A percentile compares a stretch with the other conserved stretches of the same genome.
phyloP scores from a whole-genome alignment of 2,797 vertebrate genomes.

The Amphiprion clarkii region DNA sequence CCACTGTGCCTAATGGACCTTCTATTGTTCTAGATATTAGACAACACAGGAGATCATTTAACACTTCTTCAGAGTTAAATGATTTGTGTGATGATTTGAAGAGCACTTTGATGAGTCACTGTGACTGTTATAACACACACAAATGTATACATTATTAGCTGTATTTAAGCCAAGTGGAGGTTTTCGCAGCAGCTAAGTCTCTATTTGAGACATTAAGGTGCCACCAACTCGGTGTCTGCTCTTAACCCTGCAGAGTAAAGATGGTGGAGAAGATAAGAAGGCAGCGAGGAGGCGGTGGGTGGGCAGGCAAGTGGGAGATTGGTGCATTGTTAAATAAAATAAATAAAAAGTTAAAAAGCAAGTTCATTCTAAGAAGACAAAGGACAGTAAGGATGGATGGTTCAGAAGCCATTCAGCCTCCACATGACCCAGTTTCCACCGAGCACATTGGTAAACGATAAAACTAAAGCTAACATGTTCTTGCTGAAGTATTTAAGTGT shows the following conservation, averaged over 20 bases:
- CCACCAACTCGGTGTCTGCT: background rate
- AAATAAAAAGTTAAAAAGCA: background rate
- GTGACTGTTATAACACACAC: background rate
- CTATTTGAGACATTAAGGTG: background rate
- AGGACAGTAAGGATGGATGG: conserved; percentile 46
- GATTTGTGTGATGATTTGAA: conserved; percentile 18
- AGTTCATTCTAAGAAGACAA: conserved; percentile 21
- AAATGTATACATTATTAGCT: background rate
- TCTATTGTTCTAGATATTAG: conserved; percentile 56
- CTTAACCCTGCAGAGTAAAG: background rate
- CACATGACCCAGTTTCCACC: conserved; percentile 74
- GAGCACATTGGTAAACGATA: conserved; percentile 53
- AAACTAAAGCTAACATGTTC: conserved; percentile 53
- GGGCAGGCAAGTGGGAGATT: conserved; percentile 14
- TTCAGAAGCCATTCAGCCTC: conserved; percentile 68
- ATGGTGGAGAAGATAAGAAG: conserved; percentile 11
- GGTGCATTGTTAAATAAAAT: conserved; percentile 10
- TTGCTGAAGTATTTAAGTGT: conserved; percentile 45
- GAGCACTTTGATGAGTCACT: background rate
- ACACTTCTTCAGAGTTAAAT: conserved; percentile 6
- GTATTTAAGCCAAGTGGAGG: no score
- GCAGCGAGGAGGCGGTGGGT: conserved; percentile 7
- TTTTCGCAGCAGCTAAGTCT: background rate
- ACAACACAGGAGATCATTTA: conserved; percentile 44
- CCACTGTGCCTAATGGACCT: conserved; percentile 56